These are phyloP conservation scores for Sipha maydis DNA, from an alignment of 2,888 invertebrate genomes.

Conservation along the genomic window DNA sequence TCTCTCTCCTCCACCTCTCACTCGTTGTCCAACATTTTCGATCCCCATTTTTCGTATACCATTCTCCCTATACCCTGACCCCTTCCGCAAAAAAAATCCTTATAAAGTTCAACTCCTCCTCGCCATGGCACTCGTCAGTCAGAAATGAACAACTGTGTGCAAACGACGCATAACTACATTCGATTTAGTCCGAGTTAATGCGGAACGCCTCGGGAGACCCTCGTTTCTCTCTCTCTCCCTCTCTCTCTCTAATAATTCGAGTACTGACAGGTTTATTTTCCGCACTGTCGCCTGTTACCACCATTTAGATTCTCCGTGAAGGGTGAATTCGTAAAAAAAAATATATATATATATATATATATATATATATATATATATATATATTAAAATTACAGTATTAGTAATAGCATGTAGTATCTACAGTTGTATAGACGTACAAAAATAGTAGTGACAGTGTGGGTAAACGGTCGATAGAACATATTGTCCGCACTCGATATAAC, in stretches of 20 bases:
- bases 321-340: background rate
- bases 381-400: background rate
- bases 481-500: background rate
- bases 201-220: conserved; percentile 2
- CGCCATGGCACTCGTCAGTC: background rate
- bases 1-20: conserved; percentile 52
- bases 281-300: conserved; percentile 15
- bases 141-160: background rate
- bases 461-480: conserved; percentile 1
- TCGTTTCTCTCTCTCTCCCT: background rate
- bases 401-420: background rate
- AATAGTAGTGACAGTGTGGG: background rate
- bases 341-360: too few relatives aligned
- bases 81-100: background rate
- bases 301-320: background rate
- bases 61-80: background rate
- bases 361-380: background rate
- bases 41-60: background rate
- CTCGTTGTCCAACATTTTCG: conserved; percentile 54
- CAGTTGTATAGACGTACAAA: too few relatives aligned
- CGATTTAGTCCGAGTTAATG: conserved; percentile 38
- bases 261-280: conserved; percentile 60
- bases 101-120: conserved; percentile 56
- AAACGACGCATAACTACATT: background rate
- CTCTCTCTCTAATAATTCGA: conserved; percentile 1